Base-by-base conservation (phyloP, 2,888 invertebrate genomes). In the Eumerus sabulonum region DNA sequence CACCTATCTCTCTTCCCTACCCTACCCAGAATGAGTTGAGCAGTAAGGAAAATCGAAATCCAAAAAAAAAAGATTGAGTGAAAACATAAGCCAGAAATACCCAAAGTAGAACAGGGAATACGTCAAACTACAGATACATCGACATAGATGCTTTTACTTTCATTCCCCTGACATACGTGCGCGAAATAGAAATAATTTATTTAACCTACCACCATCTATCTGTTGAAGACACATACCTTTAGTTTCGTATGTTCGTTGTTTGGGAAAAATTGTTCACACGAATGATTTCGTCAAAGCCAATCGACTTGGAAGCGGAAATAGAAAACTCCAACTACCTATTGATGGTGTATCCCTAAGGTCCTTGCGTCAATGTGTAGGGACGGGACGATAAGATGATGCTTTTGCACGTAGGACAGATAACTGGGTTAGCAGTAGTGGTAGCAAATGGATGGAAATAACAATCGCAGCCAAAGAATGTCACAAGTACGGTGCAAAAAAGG, bases 221-320 rank as follows among this genome's bases (percentile, higher is more conserved):
- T 42, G n/a, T n/a, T n/a, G n/a, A n/a, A n/a, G n/a, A n/a, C 45
- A 60, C 18, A 36, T 36, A 36, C 18, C n/a, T 17, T 18, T 53
- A 62, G 59, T 54, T 19, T 62, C 63, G 60, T 66, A 62, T 63
- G 64, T 67, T 57, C 48, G 59, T 59, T 64, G 73, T 64, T 79
- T 54, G 54, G 27, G 27, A 27, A 73, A n/a, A 73, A 79, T 79
- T 79, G 68, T 79, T 68, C 79, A 79, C 79, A 73, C 73, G 68
- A 73, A 79, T 48, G 79, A 63, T 64, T 79, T 73, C 73, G 73
- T 79, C 79, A 79, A 72, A 79, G 73, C 73, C 73, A 79, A 79
- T 73, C 59, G 73, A 79, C 73, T 73, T 54, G 73, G 79, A 79
- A 79, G 7, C 7, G 27, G 63, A 79, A 73, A 79, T 79, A 67